These are phyloP conservation scores for Cheilosia pagana DNA, from an alignment of 2,888 invertebrate genomes.

Conservation along the genomic window DNA sequence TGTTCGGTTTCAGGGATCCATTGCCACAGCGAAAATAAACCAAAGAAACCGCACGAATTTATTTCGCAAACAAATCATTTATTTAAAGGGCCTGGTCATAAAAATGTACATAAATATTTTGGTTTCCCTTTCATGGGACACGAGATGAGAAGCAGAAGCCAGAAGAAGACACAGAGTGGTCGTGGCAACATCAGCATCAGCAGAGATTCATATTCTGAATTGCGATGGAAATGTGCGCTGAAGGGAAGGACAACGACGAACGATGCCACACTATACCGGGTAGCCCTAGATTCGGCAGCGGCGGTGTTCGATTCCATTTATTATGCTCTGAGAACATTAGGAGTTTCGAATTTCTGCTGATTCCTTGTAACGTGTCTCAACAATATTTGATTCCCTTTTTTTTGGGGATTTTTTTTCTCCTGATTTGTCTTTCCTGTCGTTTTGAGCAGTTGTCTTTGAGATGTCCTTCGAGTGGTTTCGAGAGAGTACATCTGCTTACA, in stretches of 20 bases:
- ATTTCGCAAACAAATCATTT: conserved; percentile 75
- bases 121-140: conserved; percentile 75
- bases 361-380: conserved; percentile 74
- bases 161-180: conserved; percentile 3
- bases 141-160: conserved; percentile 24
- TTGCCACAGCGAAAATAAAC: conserved; percentile 52
- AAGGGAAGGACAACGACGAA: conserved; percentile 29
- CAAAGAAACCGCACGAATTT: conserved; percentile 75
- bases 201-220: conserved; percentile 68
- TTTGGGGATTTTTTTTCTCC: background rate
- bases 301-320: conserved; percentile 72
- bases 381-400: conserved; percentile 58
- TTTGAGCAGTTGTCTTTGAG: conserved; percentile 61
- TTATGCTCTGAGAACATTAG: conserved; percentile 72
- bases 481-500: conserved; percentile 65
- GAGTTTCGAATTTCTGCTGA: conserved; percentile 70
- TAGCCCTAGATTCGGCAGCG: conserved; percentile 60
- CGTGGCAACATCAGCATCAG: conserved; percentile 47
- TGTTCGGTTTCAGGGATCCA: conserved; percentile 16
- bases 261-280: background rate
- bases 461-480: conserved; percentile 67
- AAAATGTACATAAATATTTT: conserved; percentile 76
- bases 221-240: conserved; percentile 40
- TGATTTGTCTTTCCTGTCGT: conserved; percentile 12
- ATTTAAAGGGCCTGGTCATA: conserved; percentile 74